These are phyloP conservation scores for Seira musarum DNA, from an alignment of 2,888 invertebrate species.

Conservation along the genomic window DNA sequence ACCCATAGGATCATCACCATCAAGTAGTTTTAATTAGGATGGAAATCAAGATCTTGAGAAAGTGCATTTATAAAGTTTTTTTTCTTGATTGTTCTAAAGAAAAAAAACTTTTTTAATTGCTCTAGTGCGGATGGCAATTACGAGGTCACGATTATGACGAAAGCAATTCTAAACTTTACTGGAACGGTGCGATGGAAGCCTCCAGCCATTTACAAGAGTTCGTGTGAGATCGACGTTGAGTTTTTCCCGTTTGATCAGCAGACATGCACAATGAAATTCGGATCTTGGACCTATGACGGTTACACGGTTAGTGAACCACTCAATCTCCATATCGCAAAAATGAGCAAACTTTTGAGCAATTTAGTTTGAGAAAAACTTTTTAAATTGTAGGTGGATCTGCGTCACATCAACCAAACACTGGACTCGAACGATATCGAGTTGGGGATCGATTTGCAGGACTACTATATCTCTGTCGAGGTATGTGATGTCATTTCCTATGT, in stretches of 20 bases:
- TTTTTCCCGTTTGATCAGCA: constrained; percentile 97
- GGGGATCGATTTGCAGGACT: constrained; percentile 93
- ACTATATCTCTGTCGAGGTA: constrained; percentile 98
- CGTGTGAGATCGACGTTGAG: constrained; percentile 95
- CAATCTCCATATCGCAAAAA: background rate
- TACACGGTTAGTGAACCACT: constrained; percentile 81
- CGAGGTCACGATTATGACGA: constrained; percentile 98
- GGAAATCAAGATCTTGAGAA: no score
- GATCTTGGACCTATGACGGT: constrained; percentile 95
- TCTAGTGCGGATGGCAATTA: constrained; percentile 97
- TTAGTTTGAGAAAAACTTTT: constrained; percentile 7
- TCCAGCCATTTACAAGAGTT: constrained; percentile 98
- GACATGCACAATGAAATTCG: constrained; percentile 96
- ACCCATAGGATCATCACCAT: no score
- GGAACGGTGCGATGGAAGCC: constrained; percentile 98
- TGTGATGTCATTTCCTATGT: no score
- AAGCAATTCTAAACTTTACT: constrained; percentile 93
- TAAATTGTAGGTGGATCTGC: constrained; percentile 84
- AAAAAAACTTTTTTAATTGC: constrained; percentile 20
- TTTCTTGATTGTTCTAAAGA: background rate
- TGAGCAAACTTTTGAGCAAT: background rate
- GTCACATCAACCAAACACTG: constrained; percentile 89
- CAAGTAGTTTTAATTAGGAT: no score
- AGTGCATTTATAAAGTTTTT: background rate
- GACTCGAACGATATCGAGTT: constrained; percentile 91